Conservation (phyloP, 2,888 invertebrate species). For the Sphaerophoria taeniata region DNA sequence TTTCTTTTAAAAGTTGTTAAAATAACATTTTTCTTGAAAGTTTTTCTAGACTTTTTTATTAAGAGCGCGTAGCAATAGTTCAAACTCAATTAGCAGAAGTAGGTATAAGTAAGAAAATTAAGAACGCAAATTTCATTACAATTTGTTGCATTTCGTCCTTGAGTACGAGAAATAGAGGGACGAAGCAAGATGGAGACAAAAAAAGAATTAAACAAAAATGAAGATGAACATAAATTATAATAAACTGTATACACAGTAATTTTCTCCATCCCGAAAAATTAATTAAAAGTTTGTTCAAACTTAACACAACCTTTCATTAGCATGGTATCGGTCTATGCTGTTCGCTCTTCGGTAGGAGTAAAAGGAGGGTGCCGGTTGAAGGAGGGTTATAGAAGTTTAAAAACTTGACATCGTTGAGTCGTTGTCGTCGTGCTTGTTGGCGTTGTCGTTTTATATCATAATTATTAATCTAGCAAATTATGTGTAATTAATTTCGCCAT, state of each 20-base stretch:
- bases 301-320: constrained; percentile 70
- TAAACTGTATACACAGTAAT: constrained; percentile 67
- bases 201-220: background rate
- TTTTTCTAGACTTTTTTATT: constrained; percentile 11
- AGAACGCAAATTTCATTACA: constrained; percentile 64
- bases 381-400: constrained; percentile 2
- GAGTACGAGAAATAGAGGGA: background rate
- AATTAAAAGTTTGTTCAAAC: constrained; percentile 69
- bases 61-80: constrained; percentile 18
- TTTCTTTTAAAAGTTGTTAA: constrained; percentile 21
- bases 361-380: background rate
- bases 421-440: background rate
- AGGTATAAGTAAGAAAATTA: constrained; percentile 22
- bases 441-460: constrained; percentile 43
- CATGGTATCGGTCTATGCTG: constrained; percentile 32
- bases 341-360: background rate
- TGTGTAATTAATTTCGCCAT: constrained; percentile 76
- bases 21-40: constrained; percentile 45
- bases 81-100: constrained; percentile 46
- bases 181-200: background rate
- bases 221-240: constrained; percentile 56
- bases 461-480: constrained; percentile 77
- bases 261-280: constrained; percentile 65
- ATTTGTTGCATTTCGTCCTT: constrained; percentile 31
- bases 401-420: constrained; percentile 2